These are phyloP conservation scores for Gila orcuttii DNA, from an alignment of 2,113 vertebrate genomes.

Conservation along the genomic window DNA sequence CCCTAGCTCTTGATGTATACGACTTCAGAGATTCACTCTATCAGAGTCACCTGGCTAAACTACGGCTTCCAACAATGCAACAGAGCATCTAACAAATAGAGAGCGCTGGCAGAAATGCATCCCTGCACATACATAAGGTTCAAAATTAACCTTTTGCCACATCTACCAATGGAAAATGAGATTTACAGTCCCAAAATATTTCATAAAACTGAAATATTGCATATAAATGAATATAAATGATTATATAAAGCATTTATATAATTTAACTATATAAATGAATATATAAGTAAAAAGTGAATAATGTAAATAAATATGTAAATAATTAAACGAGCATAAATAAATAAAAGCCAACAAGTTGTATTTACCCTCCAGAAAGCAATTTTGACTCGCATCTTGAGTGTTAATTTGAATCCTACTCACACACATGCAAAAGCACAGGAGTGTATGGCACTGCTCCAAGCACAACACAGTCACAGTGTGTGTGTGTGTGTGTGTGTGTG, in stretches of 20 bases:
- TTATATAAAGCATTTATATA: neutral
- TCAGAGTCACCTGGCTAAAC: slow-evolving; percentile 31
- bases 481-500: neutral
- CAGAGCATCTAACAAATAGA: neutral
- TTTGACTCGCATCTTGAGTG: neutral
- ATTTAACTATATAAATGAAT: neutral
- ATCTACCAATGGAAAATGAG: neutral
- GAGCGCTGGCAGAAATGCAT: neutral
- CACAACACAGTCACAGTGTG: neutral
- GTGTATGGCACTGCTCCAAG: neutral
- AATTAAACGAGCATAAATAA: neutral
- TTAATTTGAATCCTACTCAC: slow-evolving; percentile 2
- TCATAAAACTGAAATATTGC: neutral
- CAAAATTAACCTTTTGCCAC: neutral
- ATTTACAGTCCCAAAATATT: neutral
- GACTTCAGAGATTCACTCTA: slow-evolving; percentile 26
- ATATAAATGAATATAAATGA: neutral
- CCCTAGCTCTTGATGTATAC: slow-evolving; percentile 24
- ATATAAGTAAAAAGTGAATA: neutral
- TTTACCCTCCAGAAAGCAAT: neutral
- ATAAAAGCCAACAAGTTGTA: neutral
- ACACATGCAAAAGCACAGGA: neutral
- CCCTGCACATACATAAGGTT: neutral
- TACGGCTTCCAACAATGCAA: slow-evolving; percentile 3
- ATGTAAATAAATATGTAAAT: neutral